These are phyloP conservation scores for Heliconius erato DNA, from an alignment of 2,888 invertebrate species.

Conservation along the genomic window DNA sequence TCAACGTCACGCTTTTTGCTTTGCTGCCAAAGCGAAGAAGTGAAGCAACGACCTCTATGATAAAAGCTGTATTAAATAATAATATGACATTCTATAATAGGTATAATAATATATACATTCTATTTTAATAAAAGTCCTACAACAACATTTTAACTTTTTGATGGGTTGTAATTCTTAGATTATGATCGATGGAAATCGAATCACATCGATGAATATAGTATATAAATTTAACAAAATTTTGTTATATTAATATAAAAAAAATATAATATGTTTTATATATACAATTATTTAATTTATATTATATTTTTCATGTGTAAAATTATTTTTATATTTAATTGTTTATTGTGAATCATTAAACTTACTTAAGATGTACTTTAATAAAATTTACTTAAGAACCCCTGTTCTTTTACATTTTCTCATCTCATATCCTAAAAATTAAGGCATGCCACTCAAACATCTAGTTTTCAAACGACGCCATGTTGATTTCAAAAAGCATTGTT, in stretches of 20 bases:
- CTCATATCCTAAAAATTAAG: conserved; percentile 6
- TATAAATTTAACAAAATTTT: neutral
- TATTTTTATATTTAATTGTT: neutral
- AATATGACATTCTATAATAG: too few species aligned
- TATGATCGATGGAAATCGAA: neutral
- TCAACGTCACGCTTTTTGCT: too few species aligned
- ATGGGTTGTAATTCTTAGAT: neutral
- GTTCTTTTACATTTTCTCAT: neutral
- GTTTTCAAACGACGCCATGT: conserved; percentile 44
- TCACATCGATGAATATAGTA: neutral
- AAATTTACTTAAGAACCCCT: neutral
- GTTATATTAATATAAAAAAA: too few species aligned
- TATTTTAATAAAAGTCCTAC: neutral
- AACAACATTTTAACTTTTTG: neutral
- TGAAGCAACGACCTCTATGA: too few species aligned
- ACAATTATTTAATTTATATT: too few species aligned
- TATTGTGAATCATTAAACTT: neutral
- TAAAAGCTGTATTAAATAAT: too few species aligned
- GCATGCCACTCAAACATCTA: conserved; percentile 22
- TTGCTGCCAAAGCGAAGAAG: too few species aligned
- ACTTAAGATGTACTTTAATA: too few species aligned
- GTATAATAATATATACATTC: too few species aligned
- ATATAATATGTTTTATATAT: too few species aligned
- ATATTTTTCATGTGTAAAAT: neutral
- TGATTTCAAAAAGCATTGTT: conserved; percentile 50